These are phyloP conservation scores for Theristus sp. DNA, from an alignment of 2,888 invertebrate species.

Conservation along the genomic window DNA sequence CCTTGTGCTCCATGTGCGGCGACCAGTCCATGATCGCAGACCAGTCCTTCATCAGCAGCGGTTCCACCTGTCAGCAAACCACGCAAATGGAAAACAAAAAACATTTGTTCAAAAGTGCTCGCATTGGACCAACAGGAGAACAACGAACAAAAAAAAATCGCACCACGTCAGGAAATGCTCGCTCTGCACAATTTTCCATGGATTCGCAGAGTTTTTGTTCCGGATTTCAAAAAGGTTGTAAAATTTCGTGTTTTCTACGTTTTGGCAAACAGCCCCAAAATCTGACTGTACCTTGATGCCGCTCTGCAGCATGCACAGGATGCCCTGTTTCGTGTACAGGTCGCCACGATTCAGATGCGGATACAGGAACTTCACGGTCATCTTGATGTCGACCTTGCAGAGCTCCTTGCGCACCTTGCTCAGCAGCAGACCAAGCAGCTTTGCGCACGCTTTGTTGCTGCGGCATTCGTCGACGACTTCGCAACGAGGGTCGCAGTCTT, in stretches of 20 bases:
- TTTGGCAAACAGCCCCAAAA: too few relatives aligned
- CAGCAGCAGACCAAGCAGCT: conserved; percentile 23
- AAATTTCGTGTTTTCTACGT: too few relatives aligned
- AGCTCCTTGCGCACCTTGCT: conserved; percentile 13
- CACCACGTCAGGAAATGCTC: too few relatives aligned
- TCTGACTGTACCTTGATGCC: conserved; percentile 22
- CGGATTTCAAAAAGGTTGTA: too few relatives aligned
- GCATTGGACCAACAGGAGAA: too few relatives aligned
- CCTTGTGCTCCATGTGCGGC: conserved; percentile 27
- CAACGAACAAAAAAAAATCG: too few relatives aligned
- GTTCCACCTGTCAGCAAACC: conserved; percentile 17
- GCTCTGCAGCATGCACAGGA: conserved; percentile 27
- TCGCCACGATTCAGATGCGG: conserved; percentile 28
- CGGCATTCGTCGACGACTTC: conserved; percentile 29
- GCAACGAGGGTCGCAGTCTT: conserved; percentile 28
- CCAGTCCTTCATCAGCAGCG: conserved; percentile 29
- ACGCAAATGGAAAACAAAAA: too few relatives aligned
- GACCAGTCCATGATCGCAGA: conserved; percentile 29
- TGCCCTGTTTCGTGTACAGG: conserved; percentile 28
- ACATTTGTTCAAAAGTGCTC: too few relatives aligned
- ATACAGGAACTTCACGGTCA: conserved; percentile 29
- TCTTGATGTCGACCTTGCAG: conserved; percentile 19
- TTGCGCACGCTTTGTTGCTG: conserved; percentile 26
- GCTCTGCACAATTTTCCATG: too few relatives aligned
- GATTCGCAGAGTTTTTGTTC: too few relatives aligned